Percentiles rank a stretch among this genome's conserved stretches.
These are phyloP conservation scores for Ictidomys tridecemlineatus DNA, from an alignment of 2,113 vertebrate genomes.

Conservation along the genomic window DNA sequence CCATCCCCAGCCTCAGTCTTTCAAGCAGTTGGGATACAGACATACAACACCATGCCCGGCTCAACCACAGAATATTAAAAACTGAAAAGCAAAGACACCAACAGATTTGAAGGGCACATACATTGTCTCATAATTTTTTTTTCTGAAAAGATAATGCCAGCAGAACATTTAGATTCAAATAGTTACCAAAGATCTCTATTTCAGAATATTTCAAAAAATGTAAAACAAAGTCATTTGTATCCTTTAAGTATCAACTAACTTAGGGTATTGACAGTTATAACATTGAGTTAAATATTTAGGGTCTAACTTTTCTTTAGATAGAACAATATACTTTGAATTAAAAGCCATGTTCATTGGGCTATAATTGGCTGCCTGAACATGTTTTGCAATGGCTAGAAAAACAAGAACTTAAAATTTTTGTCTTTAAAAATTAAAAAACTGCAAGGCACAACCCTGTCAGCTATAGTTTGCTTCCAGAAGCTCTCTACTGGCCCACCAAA, in stretches of 20 bases:
- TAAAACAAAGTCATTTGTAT: not conserved
- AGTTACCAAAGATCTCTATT: not conserved
- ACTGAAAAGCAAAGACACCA: not conserved
- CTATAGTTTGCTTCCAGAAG: not conserved
- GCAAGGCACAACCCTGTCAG: not conserved
- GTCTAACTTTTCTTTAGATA: constrained; percentile 1
- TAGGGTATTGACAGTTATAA: not conserved
- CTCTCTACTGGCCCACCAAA: not conserved
- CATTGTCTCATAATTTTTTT: not conserved
- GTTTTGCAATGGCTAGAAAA: not conserved
- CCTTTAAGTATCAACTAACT: not conserved
- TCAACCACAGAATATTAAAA: not conserved
- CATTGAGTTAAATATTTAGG: not conserved
- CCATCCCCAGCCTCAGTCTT: too few species aligned
- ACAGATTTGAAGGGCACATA: not conserved
- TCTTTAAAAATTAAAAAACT: constrained; percentile 1
- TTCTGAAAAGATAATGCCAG: not conserved
- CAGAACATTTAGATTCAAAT: not conserved
- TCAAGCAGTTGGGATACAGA: too few species aligned
- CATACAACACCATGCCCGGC: too few species aligned
- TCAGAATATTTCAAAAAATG: constrained; percentile 24
- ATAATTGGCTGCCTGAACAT: not conserved
- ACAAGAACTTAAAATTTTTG: not conserved
- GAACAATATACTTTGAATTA: not conserved
- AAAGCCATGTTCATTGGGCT: not conserved